Evolutionary conservation across 2,113 vertebrate genomes (phyloP), one percentile per base, ranked within the genome.

Genomic region (Sylvietta virens): DNA sequence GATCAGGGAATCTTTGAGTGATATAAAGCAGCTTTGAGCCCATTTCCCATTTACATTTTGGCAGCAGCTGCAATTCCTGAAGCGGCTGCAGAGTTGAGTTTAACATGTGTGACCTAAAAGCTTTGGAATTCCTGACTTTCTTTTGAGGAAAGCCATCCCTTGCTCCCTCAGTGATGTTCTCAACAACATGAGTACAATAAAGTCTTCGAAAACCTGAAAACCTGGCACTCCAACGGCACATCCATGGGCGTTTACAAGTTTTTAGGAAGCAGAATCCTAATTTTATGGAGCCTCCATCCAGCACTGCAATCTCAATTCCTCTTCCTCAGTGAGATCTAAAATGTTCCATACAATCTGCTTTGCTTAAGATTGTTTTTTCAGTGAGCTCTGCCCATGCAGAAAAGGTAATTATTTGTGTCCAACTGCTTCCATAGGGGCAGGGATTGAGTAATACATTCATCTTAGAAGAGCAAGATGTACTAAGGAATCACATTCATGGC

Each of bases 71-170:
- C 33, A 81, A 50, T 50, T 44, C 37, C 62, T 81, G 62, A 88
- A 82, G 94, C 76, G 44, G 91, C 86, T 70, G 30, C 14, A 35
- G 72, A 83, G 60, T 22, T 1, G 42, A 56, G 72, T 95, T 96
- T 71, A 83, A 83, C 51, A 69, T 30, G 31, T 24, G 86, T 96
- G 94, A 97, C 86, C 94, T 97, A 83, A 97, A 94, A 92, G 96
- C 94, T 95, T 90, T 96, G 95, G 92, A 96, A 96, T 97, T 95
- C 94, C 28, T 73, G 83, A 54, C 80, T 95, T 93, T 83, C 81
- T 91, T 96, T 94, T 87, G 92, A 96, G 95, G 87, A 90, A 85
- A 88, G 66, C 76, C 88, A 66, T 85, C 44, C 90, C 90, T 81
- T 23, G 30, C 70, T 81, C 77, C 64, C 90, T 15, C 3, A 4